Conservation (phyloP, 2,113 vertebrate genomes). For the Phylloscopus trochiloides region DNA sequence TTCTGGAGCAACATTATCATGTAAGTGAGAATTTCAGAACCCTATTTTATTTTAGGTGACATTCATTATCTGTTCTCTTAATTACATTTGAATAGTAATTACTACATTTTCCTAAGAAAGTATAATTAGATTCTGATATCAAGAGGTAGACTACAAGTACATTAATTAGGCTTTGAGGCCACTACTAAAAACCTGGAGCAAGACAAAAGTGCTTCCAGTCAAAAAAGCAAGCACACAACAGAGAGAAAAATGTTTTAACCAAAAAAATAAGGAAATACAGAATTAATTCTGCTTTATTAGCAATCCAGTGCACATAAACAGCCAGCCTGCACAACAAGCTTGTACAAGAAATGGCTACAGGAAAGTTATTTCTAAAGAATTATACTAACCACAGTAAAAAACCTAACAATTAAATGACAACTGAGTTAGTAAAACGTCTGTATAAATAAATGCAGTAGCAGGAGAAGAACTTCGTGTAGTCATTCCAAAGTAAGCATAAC, state of each 20-base stretch:
- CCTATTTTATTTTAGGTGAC: not conserved
- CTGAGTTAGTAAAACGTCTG: not conserved
- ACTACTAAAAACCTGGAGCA: not conserved
- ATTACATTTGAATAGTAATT: not conserved
- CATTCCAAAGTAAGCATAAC: not conserved
- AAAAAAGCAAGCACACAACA: not conserved
- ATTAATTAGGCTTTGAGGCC: not conserved
- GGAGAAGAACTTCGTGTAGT: not conserved
- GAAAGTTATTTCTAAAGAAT: not conserved
- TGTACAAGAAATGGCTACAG: not conserved
- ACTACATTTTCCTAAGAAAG: not conserved
- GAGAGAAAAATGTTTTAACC: not conserved
- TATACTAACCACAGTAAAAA: not conserved
- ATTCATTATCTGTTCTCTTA: not conserved
- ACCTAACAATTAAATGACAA: not conserved
- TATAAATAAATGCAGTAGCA: not conserved
- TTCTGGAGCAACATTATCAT: not conserved
- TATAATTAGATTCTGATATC: not conserved
- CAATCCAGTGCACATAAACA: not conserved
- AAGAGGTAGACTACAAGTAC: not conserved
- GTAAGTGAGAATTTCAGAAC: not conserved
- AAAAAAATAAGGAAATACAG: not conserved
- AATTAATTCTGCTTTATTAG: not conserved
- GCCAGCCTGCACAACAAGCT: not conserved
- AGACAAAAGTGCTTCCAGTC: not conserved